Base-by-base conservation (phyloP, 2,113 vertebrate genomes). In the Nibea albiflora region DNA sequence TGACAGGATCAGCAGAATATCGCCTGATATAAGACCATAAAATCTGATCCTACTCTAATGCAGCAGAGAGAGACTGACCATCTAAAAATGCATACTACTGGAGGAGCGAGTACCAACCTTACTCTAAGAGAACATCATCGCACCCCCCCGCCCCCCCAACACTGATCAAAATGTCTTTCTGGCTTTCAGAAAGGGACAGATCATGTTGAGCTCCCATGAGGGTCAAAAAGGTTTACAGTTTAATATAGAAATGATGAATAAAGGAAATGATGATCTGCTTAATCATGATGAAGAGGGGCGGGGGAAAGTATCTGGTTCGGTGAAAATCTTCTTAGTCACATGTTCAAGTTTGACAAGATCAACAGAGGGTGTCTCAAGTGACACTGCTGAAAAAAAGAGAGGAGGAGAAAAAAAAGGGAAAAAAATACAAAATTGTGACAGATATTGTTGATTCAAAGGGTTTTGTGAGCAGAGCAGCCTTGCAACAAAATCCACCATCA, bases 1-100 rank as follows among this genome's bases (percentile, higher is more conserved):
- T 46, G 57, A 70, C 78, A 84, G 64, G 52, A 92, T 95, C 92
- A 93, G 92, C 92, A 88, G 61, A 92, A 81, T 76, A 80, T 53
- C 64, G 58, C 52, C 73, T 73, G 73, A 91, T 81, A 89, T 85
- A 28, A 78, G 61, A 80, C 71, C 64, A 86, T 89, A 90, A 89
- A 92, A 90, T 75, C 78, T 79, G 86, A 92, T 86, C 85, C 66
- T 73, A 65, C 44, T 73, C 69, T 85, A 84, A 86, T 84, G 74
- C 53, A 47, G 73, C 71, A 69, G 19, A 76, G 80, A 76, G 78
- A 63, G 22, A 88, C 71, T 54, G 81, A 82, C 28, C 81, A 69
- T 62, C 78, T 57, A 15, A 73, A 73, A 85, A 53, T 50, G 57
- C 46, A 60, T 44, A 79, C 28, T 46, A 19, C 26, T 44, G 6